Evolutionary conservation across 2,797 vertebrate genomes (phyloP), one percentile per base, ranked within the genome.

Genomic region (Euphonia xanthogaster): DNA sequence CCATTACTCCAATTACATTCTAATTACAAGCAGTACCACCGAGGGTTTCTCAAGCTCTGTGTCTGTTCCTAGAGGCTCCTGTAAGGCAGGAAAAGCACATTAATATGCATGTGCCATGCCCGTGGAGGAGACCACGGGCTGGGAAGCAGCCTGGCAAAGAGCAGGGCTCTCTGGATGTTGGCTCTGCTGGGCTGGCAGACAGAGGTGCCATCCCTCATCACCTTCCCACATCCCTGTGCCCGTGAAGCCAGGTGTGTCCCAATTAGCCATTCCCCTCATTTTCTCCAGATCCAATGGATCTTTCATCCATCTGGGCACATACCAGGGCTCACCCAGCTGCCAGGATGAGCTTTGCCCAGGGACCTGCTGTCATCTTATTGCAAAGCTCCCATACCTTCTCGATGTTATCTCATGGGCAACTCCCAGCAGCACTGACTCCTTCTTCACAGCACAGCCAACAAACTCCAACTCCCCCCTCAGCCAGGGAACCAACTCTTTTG

Each of bases 1-100:
- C 96, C 93, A 94, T 98, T 96, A 97, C 94, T 68, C 95, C 93
- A 42, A 97, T 97, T 97, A 97, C 97, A 96, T 96, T 93, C 93
- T 97, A 96, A 98, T 98, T 97, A 96, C 81, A 93, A 92, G 91
- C 91, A 70, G 82, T 27, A 90, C 94, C 97, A 97, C 94, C 87
- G 50, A 96, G 93, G 84, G 68, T 72, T 97, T 96, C 96, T 97
- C 97, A 94, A 96, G 97, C 88, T 45, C 92, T 74, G 53, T 8
- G 28, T 78, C 94, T 97, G 90, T 55, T 97, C 96, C 96, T 95
- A 87, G 92, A 96, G 90, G 93, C 91, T 96, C 92, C 90, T 94
- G 75, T 50, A 65, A 35, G 4, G 93, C 85, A 88, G 97, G 84
- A 93, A 47, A 75, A 90, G 83, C 53, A 10, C 92, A 97, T 98